Conservation (phyloP, 2,797 vertebrate species). For the Hylomyscus alleni region DNA sequence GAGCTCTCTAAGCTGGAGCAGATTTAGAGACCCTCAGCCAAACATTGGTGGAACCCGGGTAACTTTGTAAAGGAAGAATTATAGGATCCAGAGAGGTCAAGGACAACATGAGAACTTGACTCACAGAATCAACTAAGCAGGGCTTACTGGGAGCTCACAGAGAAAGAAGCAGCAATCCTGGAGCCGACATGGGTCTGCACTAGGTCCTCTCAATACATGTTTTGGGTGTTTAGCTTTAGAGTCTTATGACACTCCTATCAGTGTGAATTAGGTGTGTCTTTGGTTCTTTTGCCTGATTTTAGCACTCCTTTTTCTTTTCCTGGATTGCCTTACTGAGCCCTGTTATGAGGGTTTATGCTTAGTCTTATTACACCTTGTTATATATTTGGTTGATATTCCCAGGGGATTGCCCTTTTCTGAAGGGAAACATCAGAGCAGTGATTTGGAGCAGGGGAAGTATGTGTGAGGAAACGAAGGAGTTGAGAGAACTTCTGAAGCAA, state of each 20-base stretch:
- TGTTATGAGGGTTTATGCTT: not conserved
- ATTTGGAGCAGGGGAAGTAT: not conserved
- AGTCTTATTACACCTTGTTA: not conserved
- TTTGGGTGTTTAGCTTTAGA: not conserved
- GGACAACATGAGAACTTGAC: not conserved
- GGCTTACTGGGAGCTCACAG: not conserved
- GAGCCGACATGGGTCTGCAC: not conserved
- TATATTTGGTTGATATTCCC: not conserved
- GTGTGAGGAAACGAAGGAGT: not conserved
- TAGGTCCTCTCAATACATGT: not conserved
- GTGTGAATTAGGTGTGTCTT: too few species aligned
- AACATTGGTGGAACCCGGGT: not conserved
- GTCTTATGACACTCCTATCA: not conserved
- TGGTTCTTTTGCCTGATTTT: not conserved
- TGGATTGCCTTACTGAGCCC: not conserved
- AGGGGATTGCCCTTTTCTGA: not conserved
- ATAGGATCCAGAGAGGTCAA: not conserved
- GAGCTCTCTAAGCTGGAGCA: not conserved
- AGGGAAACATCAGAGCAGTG: not conserved
- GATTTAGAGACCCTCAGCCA: not conserved
- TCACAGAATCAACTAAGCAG: not conserved
- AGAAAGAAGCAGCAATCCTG: not conserved
- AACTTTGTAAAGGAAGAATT: not conserved
- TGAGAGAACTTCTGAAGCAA: conserved; percentile 12
- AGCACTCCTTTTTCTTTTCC: not conserved